phyloP scores from a whole-genome alignment of 2,113 vertebrate species.

The Chaetodon trifascialis region DNA sequence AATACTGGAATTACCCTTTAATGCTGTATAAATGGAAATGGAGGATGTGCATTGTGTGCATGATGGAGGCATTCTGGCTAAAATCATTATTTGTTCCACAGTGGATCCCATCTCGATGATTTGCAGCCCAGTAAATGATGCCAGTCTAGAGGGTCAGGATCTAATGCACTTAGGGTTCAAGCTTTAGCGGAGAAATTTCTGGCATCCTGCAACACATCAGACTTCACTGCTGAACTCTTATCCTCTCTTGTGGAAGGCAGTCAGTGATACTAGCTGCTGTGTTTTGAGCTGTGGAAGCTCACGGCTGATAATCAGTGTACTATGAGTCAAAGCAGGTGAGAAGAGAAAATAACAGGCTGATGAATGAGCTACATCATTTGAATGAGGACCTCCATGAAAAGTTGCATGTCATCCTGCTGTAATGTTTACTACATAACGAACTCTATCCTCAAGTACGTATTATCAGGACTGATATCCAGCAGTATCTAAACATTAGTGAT shows the following conservation, averaged over 20 bases:
- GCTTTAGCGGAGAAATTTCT: conserved; percentile 7
- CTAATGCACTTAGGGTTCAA: background rate
- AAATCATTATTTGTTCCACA: conserved; percentile 8
- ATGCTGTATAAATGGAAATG: background rate
- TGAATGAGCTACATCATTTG: background rate
- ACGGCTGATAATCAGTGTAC: background rate
- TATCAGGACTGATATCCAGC: background rate
- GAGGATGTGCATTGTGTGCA: background rate
- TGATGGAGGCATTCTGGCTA: conserved; percentile 6
- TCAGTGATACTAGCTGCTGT: conserved; percentile 13
- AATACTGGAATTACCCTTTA: no score
- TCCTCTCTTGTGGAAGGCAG: background rate
- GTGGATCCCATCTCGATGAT: conserved; percentile 41
- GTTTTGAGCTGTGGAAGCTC: conserved; percentile 7
- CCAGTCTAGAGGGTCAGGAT: background rate
- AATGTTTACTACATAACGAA: background rate
- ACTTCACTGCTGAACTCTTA: background rate
- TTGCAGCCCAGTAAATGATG: background rate
- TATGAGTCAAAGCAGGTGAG: background rate
- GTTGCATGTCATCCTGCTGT: background rate
- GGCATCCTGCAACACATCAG: conserved; percentile 7
- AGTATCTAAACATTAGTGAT: background rate
- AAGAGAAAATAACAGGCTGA: background rate
- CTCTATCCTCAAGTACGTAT: no score
- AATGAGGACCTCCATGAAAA: background rate